Conservation (phyloP, 2,797 vertebrate species). For the Lagodon rhomboides region DNA sequence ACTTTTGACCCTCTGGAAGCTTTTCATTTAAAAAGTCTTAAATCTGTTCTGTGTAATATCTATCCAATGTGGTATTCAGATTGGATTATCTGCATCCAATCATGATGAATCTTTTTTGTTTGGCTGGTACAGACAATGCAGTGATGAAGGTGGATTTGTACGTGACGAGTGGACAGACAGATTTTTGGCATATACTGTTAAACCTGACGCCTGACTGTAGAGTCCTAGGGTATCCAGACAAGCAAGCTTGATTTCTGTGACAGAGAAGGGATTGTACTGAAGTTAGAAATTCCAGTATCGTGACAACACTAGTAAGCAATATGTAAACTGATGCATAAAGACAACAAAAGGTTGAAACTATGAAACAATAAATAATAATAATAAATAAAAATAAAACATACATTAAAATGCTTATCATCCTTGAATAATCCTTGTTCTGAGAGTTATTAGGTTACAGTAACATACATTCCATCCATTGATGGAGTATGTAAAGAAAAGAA, state of each 20-base stretch:
- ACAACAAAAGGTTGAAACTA: no score
- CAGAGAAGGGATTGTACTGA: not conserved
- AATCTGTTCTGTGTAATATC: conserved; percentile 88
- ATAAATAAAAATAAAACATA: no score
- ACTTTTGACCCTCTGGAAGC: conserved; percentile 86
- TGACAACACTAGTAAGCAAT: no score
- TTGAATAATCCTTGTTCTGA: no score
- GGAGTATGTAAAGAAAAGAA: no score
- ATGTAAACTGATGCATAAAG: no score
- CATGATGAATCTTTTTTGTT: conserved; percentile 38
- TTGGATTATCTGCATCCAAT: conserved; percentile 86
- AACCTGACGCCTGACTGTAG: not conserved
- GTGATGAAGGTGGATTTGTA: conserved; percentile 3
- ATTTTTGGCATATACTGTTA: not conserved
- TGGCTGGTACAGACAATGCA: not conserved
- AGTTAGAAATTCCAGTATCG: no score
- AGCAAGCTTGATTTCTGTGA: not conserved
- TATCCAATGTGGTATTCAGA: conserved; percentile 87
- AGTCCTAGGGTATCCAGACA: not conserved
- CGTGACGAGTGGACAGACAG: not conserved
- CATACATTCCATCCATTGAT: no score
- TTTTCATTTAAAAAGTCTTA: conserved; percentile 75
- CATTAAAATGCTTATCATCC: no score
- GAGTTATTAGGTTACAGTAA: no score
- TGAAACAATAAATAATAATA: no score